These are phyloP conservation scores for Dipodomys merriami DNA, from an alignment of 2,113 vertebrate species.

Conservation along the genomic window DNA sequence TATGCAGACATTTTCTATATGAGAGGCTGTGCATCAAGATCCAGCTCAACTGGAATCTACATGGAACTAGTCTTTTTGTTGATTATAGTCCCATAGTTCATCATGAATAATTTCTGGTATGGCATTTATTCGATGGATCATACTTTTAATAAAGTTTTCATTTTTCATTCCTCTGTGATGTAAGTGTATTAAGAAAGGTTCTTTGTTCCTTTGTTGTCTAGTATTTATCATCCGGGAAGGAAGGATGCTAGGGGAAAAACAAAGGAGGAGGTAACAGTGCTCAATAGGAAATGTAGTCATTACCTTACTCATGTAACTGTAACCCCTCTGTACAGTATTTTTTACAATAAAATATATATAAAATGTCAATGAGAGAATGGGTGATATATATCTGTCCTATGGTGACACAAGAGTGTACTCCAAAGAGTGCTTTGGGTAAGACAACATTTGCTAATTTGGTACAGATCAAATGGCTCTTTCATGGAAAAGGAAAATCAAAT, in stretches of 20 bases:
- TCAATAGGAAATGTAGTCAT: too few species aligned
- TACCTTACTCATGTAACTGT: too few species aligned
- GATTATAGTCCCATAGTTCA: background rate
- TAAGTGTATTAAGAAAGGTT: background rate
- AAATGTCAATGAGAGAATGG: background rate
- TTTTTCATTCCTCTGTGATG: background rate
- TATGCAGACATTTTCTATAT: background rate
- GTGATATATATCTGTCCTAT: background rate
- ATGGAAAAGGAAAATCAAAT: background rate
- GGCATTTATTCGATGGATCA: background rate
- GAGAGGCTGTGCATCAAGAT: background rate
- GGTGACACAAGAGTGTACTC: background rate
- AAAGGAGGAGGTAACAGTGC: background rate
- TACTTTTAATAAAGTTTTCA: background rate
- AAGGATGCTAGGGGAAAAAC: too few species aligned
- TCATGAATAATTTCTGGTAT: background rate
- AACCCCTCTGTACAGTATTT: too few species aligned
- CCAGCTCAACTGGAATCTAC: background rate
- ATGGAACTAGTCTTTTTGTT: background rate
- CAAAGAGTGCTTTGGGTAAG: background rate
- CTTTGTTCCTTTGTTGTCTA: background rate
- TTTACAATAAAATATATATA: background rate
- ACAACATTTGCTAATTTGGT: background rate
- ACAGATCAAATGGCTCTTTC: slow-evolving; percentile 6
- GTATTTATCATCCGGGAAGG: background rate